These are phyloP conservation scores for Cephus nigrinus DNA, from an alignment of 2,888 invertebrate species.

Conservation along the genomic window DNA sequence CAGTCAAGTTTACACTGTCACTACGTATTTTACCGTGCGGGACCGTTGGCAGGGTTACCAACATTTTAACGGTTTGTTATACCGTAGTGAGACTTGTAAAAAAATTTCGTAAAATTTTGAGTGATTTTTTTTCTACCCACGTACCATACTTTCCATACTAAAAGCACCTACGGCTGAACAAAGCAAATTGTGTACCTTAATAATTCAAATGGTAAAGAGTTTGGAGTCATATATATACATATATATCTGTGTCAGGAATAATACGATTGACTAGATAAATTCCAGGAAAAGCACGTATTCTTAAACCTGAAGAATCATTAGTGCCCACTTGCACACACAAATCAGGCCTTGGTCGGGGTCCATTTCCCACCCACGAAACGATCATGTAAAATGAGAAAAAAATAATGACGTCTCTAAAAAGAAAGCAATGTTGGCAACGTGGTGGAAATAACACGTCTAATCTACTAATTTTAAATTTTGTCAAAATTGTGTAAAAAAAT, in stretches of 20 bases:
- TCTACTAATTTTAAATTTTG: background rate
- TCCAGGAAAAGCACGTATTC: background rate
- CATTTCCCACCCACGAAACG: background rate
- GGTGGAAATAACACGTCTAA: no score
- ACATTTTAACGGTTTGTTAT: background rate
- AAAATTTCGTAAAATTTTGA: background rate
- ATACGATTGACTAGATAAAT: background rate
- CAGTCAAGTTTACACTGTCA: background rate
- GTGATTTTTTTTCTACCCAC: background rate
- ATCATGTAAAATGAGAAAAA: background rate
- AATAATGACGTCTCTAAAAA: background rate
- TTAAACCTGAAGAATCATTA: background rate
- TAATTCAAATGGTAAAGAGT: background rate
- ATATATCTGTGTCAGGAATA: background rate
- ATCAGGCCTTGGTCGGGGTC: background rate
- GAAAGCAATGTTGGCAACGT: background rate
- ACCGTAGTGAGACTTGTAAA: background rate
- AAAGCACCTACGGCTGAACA: background rate
- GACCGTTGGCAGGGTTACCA: background rate
- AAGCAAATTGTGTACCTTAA: background rate
- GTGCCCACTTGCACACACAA: background rate
- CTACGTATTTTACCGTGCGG: background rate
- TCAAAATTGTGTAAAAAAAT: background rate
- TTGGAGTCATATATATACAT: background rate
- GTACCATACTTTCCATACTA: background rate